phyloP scores from a whole-genome alignment of 2,888 invertebrate genomes.

The Pyralis farinalis region DNA sequence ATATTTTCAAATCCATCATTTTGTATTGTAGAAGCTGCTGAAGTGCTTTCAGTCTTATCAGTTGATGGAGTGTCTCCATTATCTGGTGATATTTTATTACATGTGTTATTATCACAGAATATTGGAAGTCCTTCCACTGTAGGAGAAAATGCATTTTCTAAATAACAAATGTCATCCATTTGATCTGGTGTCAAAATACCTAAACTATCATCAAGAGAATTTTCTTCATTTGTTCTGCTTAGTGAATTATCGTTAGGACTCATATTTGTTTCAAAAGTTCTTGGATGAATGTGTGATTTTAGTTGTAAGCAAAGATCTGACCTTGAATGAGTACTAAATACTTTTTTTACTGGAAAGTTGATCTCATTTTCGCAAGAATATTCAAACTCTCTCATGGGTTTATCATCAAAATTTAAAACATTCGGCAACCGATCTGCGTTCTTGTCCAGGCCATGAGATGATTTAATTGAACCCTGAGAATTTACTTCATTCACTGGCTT shows the following conservation, averaged over 20 bases:
- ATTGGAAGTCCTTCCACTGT: conserved; percentile 83
- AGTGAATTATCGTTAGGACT: conserved; percentile 73
- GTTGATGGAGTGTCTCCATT: conserved; percentile 79
- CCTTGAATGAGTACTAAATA: conserved; percentile 65
- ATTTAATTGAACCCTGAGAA: conserved; percentile 38
- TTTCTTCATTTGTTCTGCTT: conserved; percentile 84
- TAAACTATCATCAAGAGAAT: conserved; percentile 92
- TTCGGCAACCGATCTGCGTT: conserved; percentile 63
- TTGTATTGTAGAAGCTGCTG: conserved; percentile 74
- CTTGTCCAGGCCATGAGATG: conserved; percentile 41
- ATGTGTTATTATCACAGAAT: conserved; percentile 65
- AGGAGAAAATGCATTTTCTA: conserved; percentile 84
- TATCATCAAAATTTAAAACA: conserved; percentile 69
- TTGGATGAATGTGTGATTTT: conserved; percentile 57
- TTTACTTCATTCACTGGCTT: conserved; percentile 31
- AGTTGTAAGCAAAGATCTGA: conserved; percentile 70
- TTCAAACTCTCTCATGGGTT: conserved; percentile 71
- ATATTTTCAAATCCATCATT: conserved; percentile 63
- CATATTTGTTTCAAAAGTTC: conserved; percentile 57
- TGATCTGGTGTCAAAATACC: conserved; percentile 94
- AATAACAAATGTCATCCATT: conserved; percentile 87
- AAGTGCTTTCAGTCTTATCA: conserved; percentile 78
- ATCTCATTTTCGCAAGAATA: conserved; percentile 71
- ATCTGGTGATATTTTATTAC: conserved; percentile 63
- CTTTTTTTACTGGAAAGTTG: conserved; percentile 48